Base-by-base conservation (phyloP, 2,797 vertebrate genomes). In the Etheostoma perlongum region DNA sequence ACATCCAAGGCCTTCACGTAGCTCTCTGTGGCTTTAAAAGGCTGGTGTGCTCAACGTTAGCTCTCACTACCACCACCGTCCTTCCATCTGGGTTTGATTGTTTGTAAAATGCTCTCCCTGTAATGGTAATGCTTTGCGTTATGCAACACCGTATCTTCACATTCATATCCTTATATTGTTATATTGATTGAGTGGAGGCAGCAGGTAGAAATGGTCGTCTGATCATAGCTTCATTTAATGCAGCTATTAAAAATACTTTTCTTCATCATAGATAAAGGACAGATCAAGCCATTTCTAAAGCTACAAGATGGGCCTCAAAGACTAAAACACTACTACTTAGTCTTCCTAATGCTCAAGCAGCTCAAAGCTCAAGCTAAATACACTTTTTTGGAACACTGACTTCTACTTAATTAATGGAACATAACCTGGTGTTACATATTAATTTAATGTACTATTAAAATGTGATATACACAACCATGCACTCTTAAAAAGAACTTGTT, bases 191-290 rank as follows among this genome's bases (percentile, higher is more conserved):
- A 78, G 60, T 6, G 55, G 72, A 67, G 65, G 79, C 73, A 63
- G 54, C 19, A 57, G 69, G 72, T 55, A 59, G 78, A 90, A 88
- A 76, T 16, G 47, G 44, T 59, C 23, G 25, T 75, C 63, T 73
- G 85, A 83, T 83, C 67, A 21, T 59, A 69, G 63, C 67, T 61
- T 59, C 49, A 79, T 85, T 88, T 81, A 85, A 69, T 21, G 51
- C 27, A 13, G 58, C 49, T 82, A 83, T 79, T 64, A 72, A 61
- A 69, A 58, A 78, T 40, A 27, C 60, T 53, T 86, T 77, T 77
- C 75, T 82, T 89, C 40, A 83, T 88, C 81, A 82, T 53, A 60
- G 75, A 83, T 81, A 87, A 67, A 66, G 85, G 68, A 83, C 16
- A 53, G 78, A 76, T 47, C 51, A 23, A 49, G 46, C 54, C 25